A percentile compares a stretch with the other conserved stretches of the same genome.
Conservation (phyloP, 2,113 vertebrate genomes). For the Cyphomyrus discorhynchus region DNA sequence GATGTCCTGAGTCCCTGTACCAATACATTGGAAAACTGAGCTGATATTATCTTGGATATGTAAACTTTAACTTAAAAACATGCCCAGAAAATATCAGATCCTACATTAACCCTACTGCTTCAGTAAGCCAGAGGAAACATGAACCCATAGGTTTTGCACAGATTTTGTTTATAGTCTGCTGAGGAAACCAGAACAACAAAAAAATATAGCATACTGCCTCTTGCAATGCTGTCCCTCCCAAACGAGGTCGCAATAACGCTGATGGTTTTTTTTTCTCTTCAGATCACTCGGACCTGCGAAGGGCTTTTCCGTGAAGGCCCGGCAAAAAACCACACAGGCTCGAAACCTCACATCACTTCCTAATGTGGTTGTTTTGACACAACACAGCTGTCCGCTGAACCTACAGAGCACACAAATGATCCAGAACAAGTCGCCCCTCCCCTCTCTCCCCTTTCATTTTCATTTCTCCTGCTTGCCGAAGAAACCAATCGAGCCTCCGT, state of each 20-base stretch:
- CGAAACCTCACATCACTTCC: constrained; percentile 17
- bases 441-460: constrained; percentile 13
- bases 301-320: not conserved
- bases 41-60: not conserved
- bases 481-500: not conserved
- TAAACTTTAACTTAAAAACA: not conserved
- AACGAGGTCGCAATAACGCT: not conserved
- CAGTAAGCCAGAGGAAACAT: not conserved
- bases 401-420: constrained; percentile 25
- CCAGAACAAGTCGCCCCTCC: constrained; percentile 18
- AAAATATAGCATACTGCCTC: not conserved
- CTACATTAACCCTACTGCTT: not conserved
- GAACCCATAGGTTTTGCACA: too few relatives aligned
- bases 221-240: not conserved
- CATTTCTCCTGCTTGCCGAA: not conserved
- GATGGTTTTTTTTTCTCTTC: not conserved
- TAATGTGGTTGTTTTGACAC: constrained; percentile 22
- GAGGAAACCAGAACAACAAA: too few relatives aligned
- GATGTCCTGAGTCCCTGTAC: not conserved
- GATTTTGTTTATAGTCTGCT: not conserved
- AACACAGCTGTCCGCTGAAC: constrained; percentile 28
- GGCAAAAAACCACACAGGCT: not conserved
- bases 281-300: not conserved
- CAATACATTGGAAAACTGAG: not conserved
- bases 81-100: not conserved